Base-by-base conservation (phyloP, 2,797 vertebrate genomes). In the Labroides dimidiatus region DNA sequence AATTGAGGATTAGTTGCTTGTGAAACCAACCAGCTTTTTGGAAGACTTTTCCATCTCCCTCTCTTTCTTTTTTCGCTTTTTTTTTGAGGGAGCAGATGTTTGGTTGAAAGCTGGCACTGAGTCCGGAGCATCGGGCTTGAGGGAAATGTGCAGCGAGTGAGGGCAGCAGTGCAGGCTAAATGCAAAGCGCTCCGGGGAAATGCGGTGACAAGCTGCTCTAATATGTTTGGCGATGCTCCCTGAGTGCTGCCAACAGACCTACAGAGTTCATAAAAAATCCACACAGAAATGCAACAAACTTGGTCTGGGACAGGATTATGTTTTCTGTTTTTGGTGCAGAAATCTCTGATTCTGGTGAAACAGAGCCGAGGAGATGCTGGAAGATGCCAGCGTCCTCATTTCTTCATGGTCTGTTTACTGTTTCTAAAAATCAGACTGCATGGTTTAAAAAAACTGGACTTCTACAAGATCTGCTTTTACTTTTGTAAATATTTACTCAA, bases 61-160 rank as follows among this genome's bases (percentile, higher is more conserved):
- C 37, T 23, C 16, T 14, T 45, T 50, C 19, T 23, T 42, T 33
- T 58, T 58, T 72, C 30, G 5, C 37, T 33, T 2, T 51, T 4
- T 14, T 41, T n/a, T n/a, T n/a, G n/a, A 54, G 39, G 54, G 64
- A 81, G 71, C 81, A 87, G 85, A 83, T 86, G 80, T 85, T 84
- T 70, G 19, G 49, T 61, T 74, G 77, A 56, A 77, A 69, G 59
- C 75, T 88, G 81, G 68, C 81, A 80, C 53, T 0, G 14, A 71
- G 68, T 39, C 72, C 43, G 41, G 13, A 36, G 58, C 60, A 4
- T 56, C 5, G 23, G 75, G 80, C 81, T 77, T 78, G n/a, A 10
- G 86, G 84, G 81, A 86, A 71, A 62, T 71, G 61, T 51, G 19
- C 10, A 1, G 73, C 76, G 47, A 61, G 64, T 41, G 57, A 82